These are phyloP conservation scores for Microctonus hyperodae DNA, from an alignment of 2,888 invertebrate species.

Conservation along the genomic window DNA sequence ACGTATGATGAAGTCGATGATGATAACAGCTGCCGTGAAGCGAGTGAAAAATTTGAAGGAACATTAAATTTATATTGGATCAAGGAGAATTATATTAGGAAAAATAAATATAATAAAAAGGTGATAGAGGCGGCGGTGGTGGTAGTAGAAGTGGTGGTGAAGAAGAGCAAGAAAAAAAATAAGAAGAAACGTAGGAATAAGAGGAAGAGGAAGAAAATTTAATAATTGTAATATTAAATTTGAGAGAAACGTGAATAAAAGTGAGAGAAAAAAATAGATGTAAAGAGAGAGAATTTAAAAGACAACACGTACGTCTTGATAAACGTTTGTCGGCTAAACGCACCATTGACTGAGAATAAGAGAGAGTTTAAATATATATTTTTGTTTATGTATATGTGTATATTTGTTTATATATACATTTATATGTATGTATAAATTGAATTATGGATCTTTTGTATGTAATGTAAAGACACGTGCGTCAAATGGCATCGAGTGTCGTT, in stretches of 20 bases:
- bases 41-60: neutral
- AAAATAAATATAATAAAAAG: neutral
- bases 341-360: neutral
- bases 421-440: neutral
- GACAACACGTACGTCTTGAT: neutral
- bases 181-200: conserved; percentile 8
- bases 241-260: neutral
- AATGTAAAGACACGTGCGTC: neutral
- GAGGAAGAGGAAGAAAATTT: neutral
- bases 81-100: neutral
- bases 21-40: neutral
- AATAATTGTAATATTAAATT: neutral
- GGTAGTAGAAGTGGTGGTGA: conserved; percentile 9
- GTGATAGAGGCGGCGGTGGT: neutral
- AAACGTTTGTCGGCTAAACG: neutral
- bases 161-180: conserved; percentile 2
- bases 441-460: neutral
- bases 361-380: conserved; percentile 1
- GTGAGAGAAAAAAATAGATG: neutral
- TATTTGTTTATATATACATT: neutral
- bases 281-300: too few relatives aligned
- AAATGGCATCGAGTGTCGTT: neutral
- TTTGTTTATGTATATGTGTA: too few relatives aligned
- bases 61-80: neutral
- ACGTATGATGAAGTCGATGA: conserved; percentile 5